Evolutionary conservation across 2,113 vertebrate species (phyloP).

Genomic region (Pseudorhombus dupliciocellatus): DNA sequence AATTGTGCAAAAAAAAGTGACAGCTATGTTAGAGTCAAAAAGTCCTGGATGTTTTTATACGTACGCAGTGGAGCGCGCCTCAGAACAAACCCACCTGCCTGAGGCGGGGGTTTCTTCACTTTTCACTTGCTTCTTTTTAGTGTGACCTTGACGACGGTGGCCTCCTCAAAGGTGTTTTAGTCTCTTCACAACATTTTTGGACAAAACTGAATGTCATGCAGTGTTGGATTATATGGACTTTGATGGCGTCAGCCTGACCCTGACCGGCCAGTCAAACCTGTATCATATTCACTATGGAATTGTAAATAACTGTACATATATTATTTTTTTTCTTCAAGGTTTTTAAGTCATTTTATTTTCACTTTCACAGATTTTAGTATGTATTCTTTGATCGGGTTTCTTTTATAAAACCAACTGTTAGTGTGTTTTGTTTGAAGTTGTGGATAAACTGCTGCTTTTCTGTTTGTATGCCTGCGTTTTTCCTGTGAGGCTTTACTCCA

Average conservation of each 20-base stretch:
- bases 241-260: constrained; percentile 56
- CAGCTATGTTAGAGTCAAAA: constrained; percentile 43
- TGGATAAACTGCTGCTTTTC: constrained; percentile 58
- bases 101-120: constrained; percentile 15
- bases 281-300: constrained; percentile 65
- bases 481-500: constrained; percentile 77
- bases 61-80: constrained; percentile 26
- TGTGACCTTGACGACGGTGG: constrained; percentile 22
- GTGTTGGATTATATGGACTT: constrained; percentile 70
- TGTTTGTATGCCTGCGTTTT: constrained; percentile 72
- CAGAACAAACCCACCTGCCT: constrained; percentile 44
- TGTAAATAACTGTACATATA: constrained; percentile 79
- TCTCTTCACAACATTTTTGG: constrained; percentile 50
- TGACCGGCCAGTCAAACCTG: constrained; percentile 67
- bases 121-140: constrained; percentile 35
- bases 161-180: constrained; percentile 51
- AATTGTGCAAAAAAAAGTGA: constrained; percentile 40
- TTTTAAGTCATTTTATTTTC: constrained; percentile 73
- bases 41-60: constrained; percentile 52
- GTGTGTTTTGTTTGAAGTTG: constrained; percentile 72
- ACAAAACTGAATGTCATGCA: constrained; percentile 72
- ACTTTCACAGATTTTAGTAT: constrained; percentile 64
- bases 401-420: constrained; percentile 68
- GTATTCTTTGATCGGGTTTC: constrained; percentile 63
- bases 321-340: constrained; percentile 58